A percentile compares a stretch with the other conserved stretches of the same genome.
phyloP scores from a whole-genome alignment of 2,888 invertebrate species.

The Brachynemurus nebulosus region DNA sequence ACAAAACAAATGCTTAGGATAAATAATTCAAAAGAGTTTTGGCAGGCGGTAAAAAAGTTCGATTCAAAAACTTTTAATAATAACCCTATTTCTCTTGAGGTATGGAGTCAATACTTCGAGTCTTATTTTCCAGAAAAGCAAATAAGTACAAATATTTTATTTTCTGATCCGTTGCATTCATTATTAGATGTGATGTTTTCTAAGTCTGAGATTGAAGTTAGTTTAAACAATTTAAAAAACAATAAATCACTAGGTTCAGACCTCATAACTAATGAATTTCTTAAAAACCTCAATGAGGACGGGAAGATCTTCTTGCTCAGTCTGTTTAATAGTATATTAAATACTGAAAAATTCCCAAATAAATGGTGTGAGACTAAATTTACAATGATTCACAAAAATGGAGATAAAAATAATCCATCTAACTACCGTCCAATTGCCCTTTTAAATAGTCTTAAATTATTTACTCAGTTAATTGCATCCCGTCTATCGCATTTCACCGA shows the following conservation, averaged over 20 bases:
- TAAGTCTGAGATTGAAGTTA: no score
- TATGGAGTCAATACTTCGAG: background rate
- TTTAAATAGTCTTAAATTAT: no score
- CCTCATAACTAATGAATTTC: background rate
- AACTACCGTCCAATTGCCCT: no score
- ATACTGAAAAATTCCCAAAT: background rate
- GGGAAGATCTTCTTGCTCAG: background rate
- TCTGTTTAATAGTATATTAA: background rate
- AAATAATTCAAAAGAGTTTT: background rate
- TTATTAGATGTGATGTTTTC: no score
- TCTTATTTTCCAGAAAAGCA: background rate
- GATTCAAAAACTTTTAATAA: background rate
- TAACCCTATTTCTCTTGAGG: background rate
- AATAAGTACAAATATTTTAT: no score
- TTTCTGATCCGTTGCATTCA: background rate
- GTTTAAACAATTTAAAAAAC: background rate
- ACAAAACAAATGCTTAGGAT: background rate
- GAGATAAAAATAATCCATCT: no score
- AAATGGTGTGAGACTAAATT: background rate
- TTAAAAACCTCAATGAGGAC: background rate
- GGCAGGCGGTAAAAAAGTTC: background rate
- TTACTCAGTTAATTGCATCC: no score
- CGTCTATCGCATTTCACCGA: no score
- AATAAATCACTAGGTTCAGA: background rate
- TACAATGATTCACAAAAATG: no score